Percentiles rank a stretch among this genome's conserved stretches.
Evolutionary conservation across 1,140 invertebrate species (phyloP).

Genomic region (Rhagoletis pomonella): DNA sequence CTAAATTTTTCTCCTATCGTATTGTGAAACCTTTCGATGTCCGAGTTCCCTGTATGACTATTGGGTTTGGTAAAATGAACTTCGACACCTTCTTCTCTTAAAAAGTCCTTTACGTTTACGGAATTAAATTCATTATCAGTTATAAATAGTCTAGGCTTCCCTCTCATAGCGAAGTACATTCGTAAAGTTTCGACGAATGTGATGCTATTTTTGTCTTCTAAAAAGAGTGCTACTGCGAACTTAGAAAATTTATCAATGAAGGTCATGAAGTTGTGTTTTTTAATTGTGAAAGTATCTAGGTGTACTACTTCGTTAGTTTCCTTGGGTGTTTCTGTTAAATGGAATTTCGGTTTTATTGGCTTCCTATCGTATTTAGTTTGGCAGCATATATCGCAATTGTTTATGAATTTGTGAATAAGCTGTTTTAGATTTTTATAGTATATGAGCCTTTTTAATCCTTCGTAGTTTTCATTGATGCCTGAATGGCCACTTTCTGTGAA

Average conservation of each 20-base stretch:
- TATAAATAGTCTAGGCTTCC: constrained; percentile 56
- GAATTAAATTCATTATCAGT: constrained; percentile 57
- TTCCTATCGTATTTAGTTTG: constrained; percentile 58
- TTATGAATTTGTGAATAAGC: constrained; percentile 58
- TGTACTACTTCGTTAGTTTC: background rate
- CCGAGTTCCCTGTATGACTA: constrained; percentile 11
- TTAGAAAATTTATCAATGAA: constrained; percentile 58
- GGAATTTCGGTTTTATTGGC: constrained; percentile 25
- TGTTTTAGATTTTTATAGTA: constrained; percentile 57
- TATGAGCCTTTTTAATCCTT: constrained; percentile 56
- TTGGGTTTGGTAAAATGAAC: background rate
- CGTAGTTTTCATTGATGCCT: constrained; percentile 57
- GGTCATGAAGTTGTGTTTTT: constrained; percentile 53
- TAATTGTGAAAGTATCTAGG: constrained; percentile 58
- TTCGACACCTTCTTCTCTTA: constrained; percentile 1
- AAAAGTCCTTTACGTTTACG: constrained; percentile 57
- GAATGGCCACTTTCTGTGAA: constrained; percentile 47
- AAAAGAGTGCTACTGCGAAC: no score
- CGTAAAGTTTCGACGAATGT: no score
- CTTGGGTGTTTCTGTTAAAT: constrained; percentile 18
- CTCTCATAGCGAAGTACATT: constrained; percentile 58
- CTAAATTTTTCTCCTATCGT: constrained; percentile 57
- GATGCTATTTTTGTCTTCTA: constrained; percentile 46
- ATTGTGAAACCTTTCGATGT: constrained; percentile 56
- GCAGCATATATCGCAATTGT: constrained; percentile 60